A percentile compares a stretch with the other conserved stretches of the same genome.
phyloP scores from a whole-genome alignment of 2,888 invertebrate species.

The Dicyrtoma fusca region DNA sequence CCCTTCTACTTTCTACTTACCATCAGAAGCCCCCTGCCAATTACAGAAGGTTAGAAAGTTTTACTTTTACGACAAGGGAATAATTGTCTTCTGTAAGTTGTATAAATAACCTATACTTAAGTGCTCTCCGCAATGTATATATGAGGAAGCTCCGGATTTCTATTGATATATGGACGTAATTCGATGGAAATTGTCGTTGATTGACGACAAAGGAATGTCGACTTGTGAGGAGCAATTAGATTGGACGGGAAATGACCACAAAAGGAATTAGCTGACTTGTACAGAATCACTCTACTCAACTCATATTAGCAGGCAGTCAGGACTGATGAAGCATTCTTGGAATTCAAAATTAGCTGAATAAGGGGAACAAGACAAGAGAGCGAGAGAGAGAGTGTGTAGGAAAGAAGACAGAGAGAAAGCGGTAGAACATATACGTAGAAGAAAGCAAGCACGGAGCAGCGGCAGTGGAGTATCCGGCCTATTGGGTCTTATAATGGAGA shows the following conservation, averaged over 20 bases:
- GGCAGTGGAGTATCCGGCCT: constrained; percentile 11
- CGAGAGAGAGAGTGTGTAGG: background rate
- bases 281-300: background rate
- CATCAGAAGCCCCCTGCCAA: no score
- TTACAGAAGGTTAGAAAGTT: no score
- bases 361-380: constrained; percentile 8
- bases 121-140: background rate
- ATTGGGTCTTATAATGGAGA: constrained; percentile 29
- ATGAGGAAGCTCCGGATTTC: background rate
- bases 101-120: no score
- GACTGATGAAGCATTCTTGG: constrained; percentile 34
- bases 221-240: constrained; percentile 26
- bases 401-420: background rate
- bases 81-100: no score
- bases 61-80: no score
- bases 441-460: no score
- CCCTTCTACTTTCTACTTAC: no score
- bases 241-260: constrained; percentile 35
- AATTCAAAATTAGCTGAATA: constrained; percentile 30
- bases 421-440: background rate
- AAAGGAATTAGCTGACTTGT: constrained; percentile 19
- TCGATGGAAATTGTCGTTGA: constrained; percentile 29
- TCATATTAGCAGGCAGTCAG: constrained; percentile 1
- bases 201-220: constrained; percentile 26
- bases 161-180: constrained; percentile 8